Conservation (phyloP, 2,113 vertebrate genomes). For the Arvicanthis niloticus region DNA sequence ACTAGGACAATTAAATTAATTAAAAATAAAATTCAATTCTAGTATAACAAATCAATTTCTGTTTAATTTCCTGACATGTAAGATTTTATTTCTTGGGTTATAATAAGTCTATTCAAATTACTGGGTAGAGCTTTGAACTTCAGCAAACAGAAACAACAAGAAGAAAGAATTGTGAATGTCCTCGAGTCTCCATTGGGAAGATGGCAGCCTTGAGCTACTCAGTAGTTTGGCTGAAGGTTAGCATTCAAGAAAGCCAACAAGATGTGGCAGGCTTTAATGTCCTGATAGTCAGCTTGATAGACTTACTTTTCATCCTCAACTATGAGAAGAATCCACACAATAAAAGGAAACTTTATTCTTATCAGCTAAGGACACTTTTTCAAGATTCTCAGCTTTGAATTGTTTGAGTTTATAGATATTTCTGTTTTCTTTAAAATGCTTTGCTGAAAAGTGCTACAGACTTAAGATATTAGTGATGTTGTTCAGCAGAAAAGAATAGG, state of each 20-base stretch:
- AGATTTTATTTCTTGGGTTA: background rate
- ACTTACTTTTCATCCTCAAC: background rate
- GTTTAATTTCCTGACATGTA: background rate
- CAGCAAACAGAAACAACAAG: background rate
- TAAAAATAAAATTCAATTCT: background rate
- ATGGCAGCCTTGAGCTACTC: background rate
- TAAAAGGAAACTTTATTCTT: background rate
- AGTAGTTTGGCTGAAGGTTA: background rate
- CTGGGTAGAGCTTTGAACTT: background rate
- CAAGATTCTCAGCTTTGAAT: slow-evolving; percentile 40
- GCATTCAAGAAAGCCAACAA: background rate
- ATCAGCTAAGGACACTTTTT: slow-evolving; percentile 12
- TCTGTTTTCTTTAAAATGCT: background rate
- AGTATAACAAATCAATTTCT: slow-evolving; percentile 18
- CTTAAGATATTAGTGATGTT: slow-evolving; percentile 9
- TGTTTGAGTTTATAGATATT: slow-evolving; percentile 28
- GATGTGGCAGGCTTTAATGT: background rate
- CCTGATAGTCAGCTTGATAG: background rate
- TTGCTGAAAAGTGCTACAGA: slow-evolving; percentile 15
- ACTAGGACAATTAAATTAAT: background rate
- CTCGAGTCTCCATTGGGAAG: background rate
- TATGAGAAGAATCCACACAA: background rate
- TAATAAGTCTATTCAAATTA: background rate
- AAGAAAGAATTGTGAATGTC: background rate
- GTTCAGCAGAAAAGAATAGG: background rate